phyloP scores from a whole-genome alignment of 2,113 vertebrate species.

The Hydrolagus affinis region DNA sequence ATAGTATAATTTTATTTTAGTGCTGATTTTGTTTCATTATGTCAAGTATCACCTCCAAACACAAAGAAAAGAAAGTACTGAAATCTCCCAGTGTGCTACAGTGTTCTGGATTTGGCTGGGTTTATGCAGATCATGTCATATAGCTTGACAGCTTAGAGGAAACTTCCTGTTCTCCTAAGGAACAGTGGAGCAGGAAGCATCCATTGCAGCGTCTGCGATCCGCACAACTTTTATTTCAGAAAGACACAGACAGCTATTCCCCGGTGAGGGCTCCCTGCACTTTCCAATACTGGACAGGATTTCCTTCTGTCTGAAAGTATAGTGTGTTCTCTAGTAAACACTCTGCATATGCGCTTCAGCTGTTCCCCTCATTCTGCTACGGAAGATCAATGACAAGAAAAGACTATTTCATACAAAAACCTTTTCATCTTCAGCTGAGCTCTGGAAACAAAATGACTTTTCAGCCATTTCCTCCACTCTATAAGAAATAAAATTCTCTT shows the following conservation, averaged over 20 bases:
- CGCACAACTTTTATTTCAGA: conserved; percentile 48
- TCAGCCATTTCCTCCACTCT: conserved; percentile 23
- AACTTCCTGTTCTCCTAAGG: conserved; percentile 14
- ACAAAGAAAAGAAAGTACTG: neutral
- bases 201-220: conserved; percentile 45
- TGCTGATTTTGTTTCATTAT: neutral
- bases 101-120: conserved; percentile 6
- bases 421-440: conserved; percentile 38
- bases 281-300: conserved; percentile 57
- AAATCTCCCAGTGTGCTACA: conserved; percentile 6
- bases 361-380: conserved; percentile 49
- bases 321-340: conserved; percentile 54
- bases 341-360: conserved; percentile 62
- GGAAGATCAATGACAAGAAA: conserved; percentile 53
- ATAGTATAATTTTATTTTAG: neutral
- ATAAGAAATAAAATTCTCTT: neutral
- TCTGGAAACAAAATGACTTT: neutral
- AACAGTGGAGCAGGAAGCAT: conserved; percentile 37
- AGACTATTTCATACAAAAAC: conserved; percentile 55
- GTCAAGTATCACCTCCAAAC: neutral
- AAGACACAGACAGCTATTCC: conserved; percentile 53
- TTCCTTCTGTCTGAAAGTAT: conserved; percentile 67
- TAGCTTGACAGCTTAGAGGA: conserved; percentile 23
- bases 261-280: conserved; percentile 47
- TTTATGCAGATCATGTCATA: conserved; percentile 15